Evolutionary conservation across 2,888 invertebrate genomes (phyloP).

Genomic region (Orchesella flavescens): DNA sequence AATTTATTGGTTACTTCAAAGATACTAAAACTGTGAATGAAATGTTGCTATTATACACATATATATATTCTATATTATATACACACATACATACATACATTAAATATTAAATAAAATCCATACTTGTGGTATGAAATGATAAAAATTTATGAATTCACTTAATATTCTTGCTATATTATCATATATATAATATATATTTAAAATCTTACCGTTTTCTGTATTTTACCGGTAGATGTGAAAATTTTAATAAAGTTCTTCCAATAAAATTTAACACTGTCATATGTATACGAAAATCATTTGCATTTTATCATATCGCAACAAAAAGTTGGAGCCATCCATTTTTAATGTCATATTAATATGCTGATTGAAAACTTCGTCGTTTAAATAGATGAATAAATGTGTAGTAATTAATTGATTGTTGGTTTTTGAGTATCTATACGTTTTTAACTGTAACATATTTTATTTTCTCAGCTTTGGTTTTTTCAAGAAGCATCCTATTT

Average conservation of each 20-base stretch:
- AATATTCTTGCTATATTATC: conserved; percentile 7
- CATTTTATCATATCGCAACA: too few species aligned
- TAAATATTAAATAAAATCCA: background rate
- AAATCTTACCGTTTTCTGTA: conserved; percentile 32
- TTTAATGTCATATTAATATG: too few species aligned
- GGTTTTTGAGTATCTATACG: too few species aligned
- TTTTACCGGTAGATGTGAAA: conserved; percentile 30
- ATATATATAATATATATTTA: background rate
- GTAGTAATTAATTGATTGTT: too few species aligned
- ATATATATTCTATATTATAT: background rate
- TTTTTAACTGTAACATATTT: too few species aligned
- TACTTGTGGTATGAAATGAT: background rate
- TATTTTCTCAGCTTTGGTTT: too few species aligned
- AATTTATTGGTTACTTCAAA: too few species aligned
- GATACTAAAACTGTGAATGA: conserved; percentile 3
- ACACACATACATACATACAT: background rate
- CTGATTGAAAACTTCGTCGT: too few species aligned
- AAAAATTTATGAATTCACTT: background rate
- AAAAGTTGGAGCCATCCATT: background rate
- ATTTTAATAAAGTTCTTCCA: conserved; percentile 21
- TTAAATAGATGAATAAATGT: too few species aligned
- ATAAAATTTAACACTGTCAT: background rate
- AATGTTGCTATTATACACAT: conserved; percentile 3
- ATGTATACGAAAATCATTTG: too few species aligned
- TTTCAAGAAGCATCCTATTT: too few species aligned